Base-by-base conservation (phyloP, 2,797 vertebrate species). In the Hoplostethus mediterraneus region DNA sequence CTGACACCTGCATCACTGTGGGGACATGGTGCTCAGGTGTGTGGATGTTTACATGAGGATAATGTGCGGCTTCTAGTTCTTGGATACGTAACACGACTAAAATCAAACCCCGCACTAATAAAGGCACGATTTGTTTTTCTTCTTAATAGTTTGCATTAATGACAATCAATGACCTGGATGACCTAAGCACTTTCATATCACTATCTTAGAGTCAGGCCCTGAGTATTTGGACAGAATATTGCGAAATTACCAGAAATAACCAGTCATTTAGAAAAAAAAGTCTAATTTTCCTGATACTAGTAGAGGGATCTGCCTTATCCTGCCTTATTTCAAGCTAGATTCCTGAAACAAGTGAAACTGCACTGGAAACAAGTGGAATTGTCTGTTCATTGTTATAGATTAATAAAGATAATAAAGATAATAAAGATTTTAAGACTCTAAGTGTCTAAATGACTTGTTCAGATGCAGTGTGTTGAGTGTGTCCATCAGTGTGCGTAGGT, bases 31-130 rank as follows among this genome's bases (percentile, higher is more conserved):
- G 40, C 12, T 42, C 12, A 11, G 42, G 4, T 13, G 16, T 38
- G 62, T 74, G 55, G 75, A 73, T 73, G 57, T 66, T 64, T 55
- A 36, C 48, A 49, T 6, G 7, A 1, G 30, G 54, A 71, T 77
- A 48, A 30, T 21, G 54, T 64, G n/a, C 54, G n/a, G 47, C 47
- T 49, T 49, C 8, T 14, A 54, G 65, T 79, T 71, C 47, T 60
- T 44, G 11, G 3, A 62, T 47, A 36, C 54, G 11, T 44, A 10
- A 10, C 6, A 17, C 4, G 47, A 8, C 16, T 49, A 6, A n/a
- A 16, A 49, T 49, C n/a, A 17, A 49, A 2, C 47, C 47, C 5
- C 11, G 13, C 14, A 44, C 12, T 44, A 44, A 44, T 13, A 12
- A 44, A 13, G 42, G 13, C 42, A 44, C n/a, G 1, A 21, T n/a